Conservation (phyloP, 2,113 vertebrate genomes). For the Dermatemys mawii region DNA sequence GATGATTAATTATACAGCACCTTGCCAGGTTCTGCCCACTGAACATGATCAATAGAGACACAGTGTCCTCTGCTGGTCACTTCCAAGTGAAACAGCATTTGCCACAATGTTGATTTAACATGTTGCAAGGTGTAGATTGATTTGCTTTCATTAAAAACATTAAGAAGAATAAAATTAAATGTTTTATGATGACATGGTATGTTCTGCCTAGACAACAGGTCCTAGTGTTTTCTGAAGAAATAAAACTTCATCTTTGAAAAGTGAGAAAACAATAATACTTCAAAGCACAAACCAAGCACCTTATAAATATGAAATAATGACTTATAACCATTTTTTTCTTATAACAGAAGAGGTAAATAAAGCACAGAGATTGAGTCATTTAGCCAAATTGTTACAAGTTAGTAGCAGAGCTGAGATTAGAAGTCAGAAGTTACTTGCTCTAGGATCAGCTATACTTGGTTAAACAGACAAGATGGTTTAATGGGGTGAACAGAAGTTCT, state of each 20-base stretch:
- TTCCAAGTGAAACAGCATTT: background rate
- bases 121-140: background rate
- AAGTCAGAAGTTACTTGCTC: slow-evolving; percentile 19
- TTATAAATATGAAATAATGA: slow-evolving; percentile 65
- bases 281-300: slow-evolving; percentile 71
- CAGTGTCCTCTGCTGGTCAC: slow-evolving; percentile 79
- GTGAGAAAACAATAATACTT: slow-evolving; percentile 66
- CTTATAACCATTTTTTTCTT: slow-evolving; percentile 57
- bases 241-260: slow-evolving; percentile 58
- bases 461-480: background rate
- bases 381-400: slow-evolving; percentile 53
- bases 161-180: slow-evolving; percentile 74
- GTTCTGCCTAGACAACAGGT: slow-evolving; percentile 28
- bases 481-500: background rate
- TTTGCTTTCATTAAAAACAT: slow-evolving; percentile 65
- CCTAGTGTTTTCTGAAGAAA: slow-evolving; percentile 61
- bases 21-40: background rate
- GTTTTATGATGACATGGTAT: slow-evolving; percentile 57
- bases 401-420: slow-evolving; percentile 33
- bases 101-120: background rate
- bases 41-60: slow-evolving; percentile 65
- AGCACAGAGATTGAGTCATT: slow-evolving; percentile 54
- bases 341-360: slow-evolving; percentile 63
- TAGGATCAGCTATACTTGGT: background rate
- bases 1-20: background rate